phyloP scores from a whole-genome alignment of 2,797 vertebrate genomes.

The Tamandua tetradactyla region DNA sequence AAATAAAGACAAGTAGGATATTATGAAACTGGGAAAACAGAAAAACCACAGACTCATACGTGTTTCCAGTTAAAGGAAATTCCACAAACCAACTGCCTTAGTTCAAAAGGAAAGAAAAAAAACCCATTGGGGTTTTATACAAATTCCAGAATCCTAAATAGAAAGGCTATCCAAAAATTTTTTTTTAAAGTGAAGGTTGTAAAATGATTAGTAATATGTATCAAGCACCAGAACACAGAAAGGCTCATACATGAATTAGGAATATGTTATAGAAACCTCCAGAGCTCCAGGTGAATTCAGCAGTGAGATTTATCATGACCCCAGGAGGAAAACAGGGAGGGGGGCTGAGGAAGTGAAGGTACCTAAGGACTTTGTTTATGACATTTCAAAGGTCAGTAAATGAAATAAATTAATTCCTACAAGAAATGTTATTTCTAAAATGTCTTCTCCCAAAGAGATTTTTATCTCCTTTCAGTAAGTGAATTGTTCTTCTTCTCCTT shows the following conservation, averaged over 20 bases:
- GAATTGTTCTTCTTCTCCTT: not conserved
- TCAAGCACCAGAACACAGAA: slow-evolving; percentile 42
- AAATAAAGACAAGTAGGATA: slow-evolving; percentile 80
- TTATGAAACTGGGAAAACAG: slow-evolving; percentile 82
- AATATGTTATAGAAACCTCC: slow-evolving; percentile 43
- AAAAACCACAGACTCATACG: slow-evolving; percentile 81
- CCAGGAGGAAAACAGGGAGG: not conserved
- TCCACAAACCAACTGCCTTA: slow-evolving; percentile 78
- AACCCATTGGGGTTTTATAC: slow-evolving; percentile 77
- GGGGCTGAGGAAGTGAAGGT: not conserved
- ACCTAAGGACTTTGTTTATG: not conserved
- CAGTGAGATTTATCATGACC: slow-evolving; percentile 10
- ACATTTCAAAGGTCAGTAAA: slow-evolving; percentile 13
- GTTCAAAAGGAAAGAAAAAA: slow-evolving; percentile 80
- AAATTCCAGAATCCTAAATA: slow-evolving; percentile 82
- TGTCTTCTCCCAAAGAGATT: not conserved
- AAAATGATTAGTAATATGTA: slow-evolving; percentile 73
- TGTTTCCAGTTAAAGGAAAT: slow-evolving; percentile 85
- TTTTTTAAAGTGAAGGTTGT: slow-evolving; percentile 75
- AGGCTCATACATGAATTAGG: slow-evolving; percentile 42
- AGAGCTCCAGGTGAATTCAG: slow-evolving; percentile 45
- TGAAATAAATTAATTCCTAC: not conserved
- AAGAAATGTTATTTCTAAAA: slow-evolving; percentile 14
- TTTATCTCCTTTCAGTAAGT: slow-evolving; percentile 6
- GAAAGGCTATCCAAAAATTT: slow-evolving; percentile 81